Evolutionary conservation across 2,113 vertebrate genomes (phyloP), one percentile per base, ranked within the genome.

Genomic region (Planiliza haematocheilus): DNA sequence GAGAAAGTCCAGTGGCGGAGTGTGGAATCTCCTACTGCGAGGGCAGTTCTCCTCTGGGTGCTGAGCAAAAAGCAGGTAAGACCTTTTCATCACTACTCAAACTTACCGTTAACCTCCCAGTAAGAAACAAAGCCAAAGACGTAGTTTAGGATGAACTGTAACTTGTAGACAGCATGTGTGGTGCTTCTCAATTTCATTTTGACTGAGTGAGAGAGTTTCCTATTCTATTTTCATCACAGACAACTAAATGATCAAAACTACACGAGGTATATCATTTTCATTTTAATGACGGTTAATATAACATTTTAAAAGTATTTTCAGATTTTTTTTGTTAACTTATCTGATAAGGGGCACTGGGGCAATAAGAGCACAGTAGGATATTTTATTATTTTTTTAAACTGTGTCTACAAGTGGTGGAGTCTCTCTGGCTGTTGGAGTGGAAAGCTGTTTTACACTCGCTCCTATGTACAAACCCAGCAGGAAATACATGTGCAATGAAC

Each of bases 401-500:
- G 13, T 51, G 12, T 1, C 37, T 53, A 11, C 8, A 42, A 45
- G n/a, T 53, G 30, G 21, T 57, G 70, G 64, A 51, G 36, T 0
- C 8, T 55, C 16, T 7, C 9, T 69, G 57, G 11, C 59, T 82
- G 74, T 39, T 51, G 43, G 49, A 5, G 51, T 61, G 80, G 49
- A 68, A 72, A 72, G 38, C 58, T 12, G 20, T 16, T 83, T 74
- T 9, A 65, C 71, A 56, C 30, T 68, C 46, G 49, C 70, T 81
- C 68, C 81, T 8, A 20, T 82, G 75, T 59, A 66, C 52, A 79
- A 70, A 74, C 51, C 21, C 34, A 74, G 78, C 90, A 90, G 90
- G 89, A 91, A 92, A 85, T 81, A 55, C 74, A 82, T 69, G 77
- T 86, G 79, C 77, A 82, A 71, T 51, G 76, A 85, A 77, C 76